Base-by-base conservation (phyloP, 2,888 invertebrate genomes). In the Megaustenia siamemsis region DNA sequence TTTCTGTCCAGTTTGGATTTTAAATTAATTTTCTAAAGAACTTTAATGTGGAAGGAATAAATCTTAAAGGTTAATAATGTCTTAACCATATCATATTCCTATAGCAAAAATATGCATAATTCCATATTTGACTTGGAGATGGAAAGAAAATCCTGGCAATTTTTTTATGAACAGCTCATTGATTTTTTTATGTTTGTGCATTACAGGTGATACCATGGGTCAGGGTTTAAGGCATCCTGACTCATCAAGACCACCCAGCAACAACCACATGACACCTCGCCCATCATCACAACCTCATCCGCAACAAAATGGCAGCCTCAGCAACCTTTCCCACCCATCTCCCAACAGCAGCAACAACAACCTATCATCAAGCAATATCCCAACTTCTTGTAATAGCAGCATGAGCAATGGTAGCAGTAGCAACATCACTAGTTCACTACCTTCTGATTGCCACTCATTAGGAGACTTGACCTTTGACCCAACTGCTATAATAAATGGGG, bases 401-500 rank as follows among this genome's bases (percentile, higher is more conserved):
- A 77, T 73, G 71, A 75, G 28, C 82, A n/a, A 43, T 28, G 63
- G 35, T 60, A 76, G 82, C 32, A 77, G 40, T 35, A 80, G 45
- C 80, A 66, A 28, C 77, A 77, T 83, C 28, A 76, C 53, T 49
- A 84, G 80, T 49, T 84, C 84, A 49, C 80, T 84, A 32, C 68
- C 83, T 1, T 56, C 85, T n/a, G 87, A 88, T 32, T 87, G 87
- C 83, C 86, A 86, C 78, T 86, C 83, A 75, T 86, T 90, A 56
- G 86, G 84, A 4, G 92, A 92, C 86, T 86, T 92, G 86, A 91
- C 89, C 88, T 98, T 98, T 93, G 98, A 98, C 95, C 98, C 98
- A 63, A 97, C 97, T 89, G 97, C 97, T 88, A 97, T 97, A 90
- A 98, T 98, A 84, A 98, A 97, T 92, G 97, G 97, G 84, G 98